Percentiles rank a stretch among this genome's conserved stretches.
These are phyloP conservation scores for Hyaena hyaena DNA, from an alignment of 2,113 vertebrate genomes.

Conservation along the genomic window DNA sequence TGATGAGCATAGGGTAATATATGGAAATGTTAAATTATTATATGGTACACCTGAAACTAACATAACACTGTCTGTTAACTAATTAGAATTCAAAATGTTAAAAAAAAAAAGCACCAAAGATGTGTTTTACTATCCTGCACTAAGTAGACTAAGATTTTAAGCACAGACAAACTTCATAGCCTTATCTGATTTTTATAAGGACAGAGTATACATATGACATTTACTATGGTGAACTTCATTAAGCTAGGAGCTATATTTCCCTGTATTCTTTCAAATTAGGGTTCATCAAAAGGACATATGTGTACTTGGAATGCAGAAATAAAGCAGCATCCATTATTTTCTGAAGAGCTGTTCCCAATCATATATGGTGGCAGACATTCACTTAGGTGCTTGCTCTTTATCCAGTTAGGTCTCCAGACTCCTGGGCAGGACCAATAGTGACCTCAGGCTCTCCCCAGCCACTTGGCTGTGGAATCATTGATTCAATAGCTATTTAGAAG, in stretches of 20 bases:
- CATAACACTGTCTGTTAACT: neutral
- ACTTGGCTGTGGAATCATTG: neutral
- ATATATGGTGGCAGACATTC: neutral
- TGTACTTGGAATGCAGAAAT: neutral
- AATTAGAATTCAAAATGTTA: neutral
- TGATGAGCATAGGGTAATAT: neutral
- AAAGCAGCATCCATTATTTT: neutral
- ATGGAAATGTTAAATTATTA: neutral
- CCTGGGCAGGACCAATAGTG: neutral
- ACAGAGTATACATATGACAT: neutral
- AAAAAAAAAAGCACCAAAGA: neutral
- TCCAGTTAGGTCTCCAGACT: neutral
- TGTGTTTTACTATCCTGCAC: neutral
- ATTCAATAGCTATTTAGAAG: neutral
- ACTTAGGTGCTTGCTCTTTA: neutral
- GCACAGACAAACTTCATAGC: neutral
- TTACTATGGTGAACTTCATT: neutral
- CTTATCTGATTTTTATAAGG: neutral
- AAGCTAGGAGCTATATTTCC: neutral
- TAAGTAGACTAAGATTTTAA: neutral
- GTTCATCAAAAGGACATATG: neutral
- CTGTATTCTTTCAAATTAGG: neutral
- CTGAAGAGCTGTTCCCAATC: neutral
- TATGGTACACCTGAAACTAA: neutral
- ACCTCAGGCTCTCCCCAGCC: neutral